phyloP scores from a whole-genome alignment of 1,140 invertebrate genomes.

The Temnothorax longispinosus region DNA sequence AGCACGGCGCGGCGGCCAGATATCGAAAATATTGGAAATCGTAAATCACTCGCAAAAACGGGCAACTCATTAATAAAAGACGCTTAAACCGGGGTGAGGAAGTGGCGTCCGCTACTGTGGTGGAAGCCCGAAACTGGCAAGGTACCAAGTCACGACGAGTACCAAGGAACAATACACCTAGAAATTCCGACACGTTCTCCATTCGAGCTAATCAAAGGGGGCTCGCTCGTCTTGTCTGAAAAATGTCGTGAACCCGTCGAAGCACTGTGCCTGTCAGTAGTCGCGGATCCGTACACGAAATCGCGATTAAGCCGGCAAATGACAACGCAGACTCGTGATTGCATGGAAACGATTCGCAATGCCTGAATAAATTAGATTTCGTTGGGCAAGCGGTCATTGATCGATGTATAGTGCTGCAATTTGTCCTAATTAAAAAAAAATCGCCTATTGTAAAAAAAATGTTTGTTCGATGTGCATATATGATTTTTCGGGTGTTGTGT shows the following conservation, averaged over 20 bases:
- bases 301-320: conserved; percentile 35
- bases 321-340: neutral
- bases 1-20: neutral
- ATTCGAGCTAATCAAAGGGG: conserved; percentile 56
- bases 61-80: conserved; percentile 71
- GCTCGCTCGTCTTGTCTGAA: conserved; percentile 14
- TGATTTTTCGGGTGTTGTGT: neutral
- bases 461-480: neutral
- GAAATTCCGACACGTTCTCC: conserved; percentile 68
- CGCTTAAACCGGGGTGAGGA: conserved; percentile 47
- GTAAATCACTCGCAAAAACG: conserved; percentile 70
- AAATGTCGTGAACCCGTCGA: conserved; percentile 40
- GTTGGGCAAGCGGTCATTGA: neutral
- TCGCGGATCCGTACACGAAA: conserved; percentile 15
- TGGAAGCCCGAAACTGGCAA: conserved; percentile 64
- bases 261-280: neutral
- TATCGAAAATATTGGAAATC: conserved; percentile 50
- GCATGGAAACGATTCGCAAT: neutral
- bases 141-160: conserved; percentile 70
- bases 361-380: conserved; percentile 1
- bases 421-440: neutral
- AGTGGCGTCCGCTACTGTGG: conserved; percentile 38
- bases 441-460: neutral
- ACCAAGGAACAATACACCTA: conserved; percentile 68
- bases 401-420: neutral